Conservation (phyloP, 2,797 vertebrate species). For the Galago senegalensis region DNA sequence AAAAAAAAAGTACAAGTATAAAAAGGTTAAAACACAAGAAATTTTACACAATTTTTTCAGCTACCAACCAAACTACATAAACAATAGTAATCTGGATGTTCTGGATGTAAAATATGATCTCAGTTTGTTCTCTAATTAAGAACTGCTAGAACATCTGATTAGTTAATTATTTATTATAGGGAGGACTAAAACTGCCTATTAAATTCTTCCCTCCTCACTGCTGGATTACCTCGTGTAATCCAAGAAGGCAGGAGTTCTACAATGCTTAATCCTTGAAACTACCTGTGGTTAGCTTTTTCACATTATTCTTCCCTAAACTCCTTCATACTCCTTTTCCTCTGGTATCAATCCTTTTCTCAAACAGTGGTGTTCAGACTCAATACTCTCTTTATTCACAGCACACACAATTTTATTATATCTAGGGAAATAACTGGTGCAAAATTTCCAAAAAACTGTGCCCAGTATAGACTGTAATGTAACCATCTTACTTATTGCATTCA, state of each 20-base stretch:
- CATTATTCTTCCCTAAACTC: not conserved
- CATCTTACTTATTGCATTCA: not conserved
- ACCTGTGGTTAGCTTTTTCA: not conserved
- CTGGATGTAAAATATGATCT: slow-evolving; percentile 49
- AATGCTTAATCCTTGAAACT: slow-evolving; percentile 29
- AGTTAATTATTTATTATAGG: slow-evolving; percentile 60
- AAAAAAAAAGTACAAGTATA: not conserved
- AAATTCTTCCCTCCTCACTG: not conserved
- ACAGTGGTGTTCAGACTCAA: not conserved
- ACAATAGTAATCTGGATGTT: slow-evolving; percentile 14
- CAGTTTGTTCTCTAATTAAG: not conserved
- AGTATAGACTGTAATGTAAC: not conserved
- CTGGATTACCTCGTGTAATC: not conserved
- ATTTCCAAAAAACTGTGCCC: slow-evolving; percentile 34
- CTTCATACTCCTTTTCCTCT: not conserved
- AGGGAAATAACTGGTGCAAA: slow-evolving; percentile 36
- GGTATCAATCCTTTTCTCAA: not conserved
- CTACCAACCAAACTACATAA: slow-evolving; percentile 26
- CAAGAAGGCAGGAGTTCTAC: not conserved
- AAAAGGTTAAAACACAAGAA: slow-evolving; percentile 34
- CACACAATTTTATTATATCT: slow-evolving; percentile 34
- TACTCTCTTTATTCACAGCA: slow-evolving; percentile 25
- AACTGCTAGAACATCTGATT: not conserved
- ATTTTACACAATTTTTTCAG: not conserved
- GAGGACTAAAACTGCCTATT: slow-evolving; percentile 38